Base-by-base conservation (phyloP, 2,113 vertebrate genomes). In the Phalacrocorax brasilianus region DNA sequence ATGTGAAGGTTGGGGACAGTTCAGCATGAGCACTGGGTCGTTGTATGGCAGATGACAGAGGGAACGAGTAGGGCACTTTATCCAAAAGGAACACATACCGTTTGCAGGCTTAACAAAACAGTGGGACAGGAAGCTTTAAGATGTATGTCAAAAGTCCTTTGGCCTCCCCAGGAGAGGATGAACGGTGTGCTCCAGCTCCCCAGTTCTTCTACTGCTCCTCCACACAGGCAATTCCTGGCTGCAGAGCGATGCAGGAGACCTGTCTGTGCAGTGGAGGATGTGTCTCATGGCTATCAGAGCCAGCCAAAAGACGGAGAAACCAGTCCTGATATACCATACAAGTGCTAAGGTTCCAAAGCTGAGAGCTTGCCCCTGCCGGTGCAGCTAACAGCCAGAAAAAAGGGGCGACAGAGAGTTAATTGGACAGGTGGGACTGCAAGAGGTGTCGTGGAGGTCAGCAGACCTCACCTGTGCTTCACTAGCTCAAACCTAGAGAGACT, bases 1-100 rank as follows among this genome's bases (percentile, higher is more conserved):
- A 32, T 14, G 38, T 13, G 73, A 75, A 74, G 70, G 9, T 1
- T 1, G 0, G 49, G 53, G 24, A 20, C 47, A 77, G 44, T 35
- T 33, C 83, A 50, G 77, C 19, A 14, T 45, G 35, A 92, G 26
- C 44, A 27, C 0, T 2, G 11, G 24, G 52, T 65, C 56, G 53
- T 74, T 0, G 0, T 44, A 59, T 2, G 68, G 58, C 66, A 76
- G 58, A n/a, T 0, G 5, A 38, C 14, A 58, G n/a, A 68, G 53
- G 21, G 65, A 75, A n/a, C 4, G 44, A 80, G 35, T 40, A 11
- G 7, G 65, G 38, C 26, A 49, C 47, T 33, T 81, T 33, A 78
- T 24, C 53, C 63, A 84, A 71, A 32, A 77, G 38, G 21, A 80
- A 86, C 9, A 70, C 55, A 70, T 33, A 14, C 14, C 16, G 8